Evolutionary conservation across 2,113 vertebrate genomes (phyloP).

Genomic region (Pogona vitticeps): DNA sequence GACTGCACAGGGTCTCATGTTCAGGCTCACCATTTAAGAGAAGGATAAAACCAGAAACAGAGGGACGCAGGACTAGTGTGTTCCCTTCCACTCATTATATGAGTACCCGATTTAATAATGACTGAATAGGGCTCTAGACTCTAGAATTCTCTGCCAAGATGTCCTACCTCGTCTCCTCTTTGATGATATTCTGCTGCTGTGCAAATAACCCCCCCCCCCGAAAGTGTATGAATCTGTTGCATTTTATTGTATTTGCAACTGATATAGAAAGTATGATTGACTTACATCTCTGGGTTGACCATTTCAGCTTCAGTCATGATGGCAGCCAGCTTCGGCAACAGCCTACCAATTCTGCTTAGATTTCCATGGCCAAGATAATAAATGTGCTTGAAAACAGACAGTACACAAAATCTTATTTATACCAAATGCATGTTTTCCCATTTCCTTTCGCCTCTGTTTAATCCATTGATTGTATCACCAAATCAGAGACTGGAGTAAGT

Average conservation of each 20-base stretch:
- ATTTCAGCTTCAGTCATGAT: not conserved
- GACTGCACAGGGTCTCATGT: too few relatives aligned
- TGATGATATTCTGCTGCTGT: not conserved
- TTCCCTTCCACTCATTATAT: too few relatives aligned
- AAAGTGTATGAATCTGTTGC: not conserved
- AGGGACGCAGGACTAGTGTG: too few relatives aligned
- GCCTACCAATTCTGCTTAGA: not conserved
- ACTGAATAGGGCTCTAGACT: not conserved
- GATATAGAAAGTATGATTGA: not conserved
- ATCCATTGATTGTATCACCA: not conserved
- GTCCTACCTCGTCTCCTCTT: not conserved
- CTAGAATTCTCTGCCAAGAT: not conserved
- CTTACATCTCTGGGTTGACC: not conserved
- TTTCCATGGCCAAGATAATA: not conserved
- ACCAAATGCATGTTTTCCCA: not conserved
- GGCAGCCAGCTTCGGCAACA: not conserved
- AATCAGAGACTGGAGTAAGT: not conserved
- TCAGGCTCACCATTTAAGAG: too few relatives aligned
- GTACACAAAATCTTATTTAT: not conserved
- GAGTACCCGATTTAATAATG: too few relatives aligned
- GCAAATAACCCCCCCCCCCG: too few relatives aligned
- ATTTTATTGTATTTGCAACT: not conserved
- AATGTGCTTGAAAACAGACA: not conserved
- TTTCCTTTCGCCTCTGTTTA: not conserved
- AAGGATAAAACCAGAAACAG: too few relatives aligned